A percentile compares a stretch with the other conserved stretches of the same genome.
Conservation (phyloP, 2,888 invertebrate species). For the Archips xylosteana region DNA sequence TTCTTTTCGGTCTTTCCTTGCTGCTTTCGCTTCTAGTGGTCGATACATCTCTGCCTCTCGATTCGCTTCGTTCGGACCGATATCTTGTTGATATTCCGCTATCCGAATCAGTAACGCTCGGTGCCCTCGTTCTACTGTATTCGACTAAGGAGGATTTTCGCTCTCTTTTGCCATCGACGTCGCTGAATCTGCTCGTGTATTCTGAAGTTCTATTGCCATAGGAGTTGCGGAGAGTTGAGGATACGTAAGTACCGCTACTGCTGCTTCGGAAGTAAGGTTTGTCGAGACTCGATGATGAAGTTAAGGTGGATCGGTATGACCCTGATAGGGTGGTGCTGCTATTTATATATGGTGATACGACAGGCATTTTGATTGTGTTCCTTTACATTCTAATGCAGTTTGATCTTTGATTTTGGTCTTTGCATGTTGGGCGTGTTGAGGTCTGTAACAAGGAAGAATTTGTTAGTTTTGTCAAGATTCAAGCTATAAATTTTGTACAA, state of each 20-base stretch:
- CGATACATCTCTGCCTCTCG: conserved; percentile 82
- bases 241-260: conserved; percentile 74
- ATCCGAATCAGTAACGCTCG: conserved; percentile 80
- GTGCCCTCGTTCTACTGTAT: conserved; percentile 70
- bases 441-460: conserved; percentile 62
- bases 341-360: conserved; percentile 85
- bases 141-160: conserved; percentile 74
- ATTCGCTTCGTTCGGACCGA: conserved; percentile 79
- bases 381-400: conserved; percentile 46
- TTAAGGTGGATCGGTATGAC: conserved; percentile 76
- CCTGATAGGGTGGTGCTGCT: conserved; percentile 78
- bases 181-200: conserved; percentile 69
- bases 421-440: conserved; percentile 56
- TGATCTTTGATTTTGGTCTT: conserved; percentile 64
- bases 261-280: conserved; percentile 82
- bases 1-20: conserved; percentile 68
- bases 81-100: conserved; percentile 73
- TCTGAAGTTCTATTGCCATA: conserved; percentile 74
- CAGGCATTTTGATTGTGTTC: conserved; percentile 77
- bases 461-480: neutral
- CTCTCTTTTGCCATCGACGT: conserved; percentile 76
- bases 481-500: too few species aligned
- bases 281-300: conserved; percentile 79
- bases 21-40: conserved; percentile 84
- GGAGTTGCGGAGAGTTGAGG: conserved; percentile 64